Evolutionary conservation across 2,113 vertebrate species (phyloP).

Genomic region (Pelecanus crispus): DNA sequence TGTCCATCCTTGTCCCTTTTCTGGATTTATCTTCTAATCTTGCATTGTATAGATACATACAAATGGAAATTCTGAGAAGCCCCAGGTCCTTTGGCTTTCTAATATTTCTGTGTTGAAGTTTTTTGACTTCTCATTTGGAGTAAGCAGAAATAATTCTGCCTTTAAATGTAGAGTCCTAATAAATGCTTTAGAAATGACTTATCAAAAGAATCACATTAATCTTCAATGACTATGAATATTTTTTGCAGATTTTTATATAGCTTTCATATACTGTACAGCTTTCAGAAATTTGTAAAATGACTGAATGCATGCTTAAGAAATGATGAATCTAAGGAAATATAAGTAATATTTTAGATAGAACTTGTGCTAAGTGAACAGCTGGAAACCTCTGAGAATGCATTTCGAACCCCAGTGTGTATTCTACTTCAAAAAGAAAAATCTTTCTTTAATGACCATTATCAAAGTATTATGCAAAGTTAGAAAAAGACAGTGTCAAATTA

Average conservation of each 20-base stretch:
- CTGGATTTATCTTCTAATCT: neutral
- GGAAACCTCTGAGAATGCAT: neutral
- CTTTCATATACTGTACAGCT: neutral
- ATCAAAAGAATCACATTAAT: neutral
- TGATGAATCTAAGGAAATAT: neutral
- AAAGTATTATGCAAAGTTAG: neutral
- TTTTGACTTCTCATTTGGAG: neutral
- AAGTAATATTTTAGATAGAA: neutral
- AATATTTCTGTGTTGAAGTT: neutral
- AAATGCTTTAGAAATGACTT: neutral
- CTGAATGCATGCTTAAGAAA: neutral
- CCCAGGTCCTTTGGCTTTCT: neutral
- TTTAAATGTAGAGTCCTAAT: neutral
- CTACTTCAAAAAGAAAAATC: neutral
- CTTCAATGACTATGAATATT: neutral
- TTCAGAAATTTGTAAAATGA: neutral
- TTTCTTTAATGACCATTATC: neutral
- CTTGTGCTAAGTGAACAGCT: neutral
- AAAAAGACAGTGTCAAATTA: neutral
- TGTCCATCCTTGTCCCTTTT: neutral
- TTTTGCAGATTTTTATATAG: neutral
- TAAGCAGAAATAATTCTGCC: neutral
- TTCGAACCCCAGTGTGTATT: neutral
- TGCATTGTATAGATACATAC: neutral
- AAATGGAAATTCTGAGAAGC: neutral